Evolutionary conservation across 2,797 vertebrate species (phyloP), one percentile per base, ranked within the genome.

Genomic region (Diplodus puntazzo): DNA sequence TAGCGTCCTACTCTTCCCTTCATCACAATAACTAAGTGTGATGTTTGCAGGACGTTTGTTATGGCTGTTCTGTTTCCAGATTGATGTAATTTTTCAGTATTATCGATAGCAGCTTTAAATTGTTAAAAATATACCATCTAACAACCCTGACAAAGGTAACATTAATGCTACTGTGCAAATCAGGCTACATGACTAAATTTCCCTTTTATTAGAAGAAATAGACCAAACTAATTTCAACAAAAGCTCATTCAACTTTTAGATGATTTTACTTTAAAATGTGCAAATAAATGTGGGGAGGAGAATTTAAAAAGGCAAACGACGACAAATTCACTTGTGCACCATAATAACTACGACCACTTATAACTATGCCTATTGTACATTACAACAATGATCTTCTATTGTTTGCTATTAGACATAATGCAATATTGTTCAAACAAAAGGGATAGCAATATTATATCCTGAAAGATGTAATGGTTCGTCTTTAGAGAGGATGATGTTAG

Each of bases 281-380:
- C 91, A 94, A 94, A 94, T 82, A 85, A 91, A 88, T 85, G 72
- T 42, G 65, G 79, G 71, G 61, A 79, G 75, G 86, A 78, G 63
- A 80, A 80, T 86, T 85, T 81, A 61, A 87, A 83, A 92, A 87
- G 89, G 88, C 88, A 89, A 89, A 91, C 71, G 1, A 91, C 84
- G 17, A 92, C 88, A 86, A 88, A 86, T 91, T 88, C 83, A 94
- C 91, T 87, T 91, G 87, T 89, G 87, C 92, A 94, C 90, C 42
- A 92, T 83, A 88, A 90, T 73, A 87, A 90, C 87, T 91, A 93
- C 90, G 55, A 89, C 88, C 88, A 92, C 91, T 91, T 88, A 87
- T 66, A 91, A 87, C 92, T 91, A 94, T 87, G 90, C 79, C 77
- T 94, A 94, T 85, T 87, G 80, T 89, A 94, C 89, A 91, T 87